Percentiles rank a stretch among this genome's conserved stretches.
Evolutionary conservation across 2,797 vertebrate genomes (phyloP).

Genomic region (Syncerus caffer): DNA sequence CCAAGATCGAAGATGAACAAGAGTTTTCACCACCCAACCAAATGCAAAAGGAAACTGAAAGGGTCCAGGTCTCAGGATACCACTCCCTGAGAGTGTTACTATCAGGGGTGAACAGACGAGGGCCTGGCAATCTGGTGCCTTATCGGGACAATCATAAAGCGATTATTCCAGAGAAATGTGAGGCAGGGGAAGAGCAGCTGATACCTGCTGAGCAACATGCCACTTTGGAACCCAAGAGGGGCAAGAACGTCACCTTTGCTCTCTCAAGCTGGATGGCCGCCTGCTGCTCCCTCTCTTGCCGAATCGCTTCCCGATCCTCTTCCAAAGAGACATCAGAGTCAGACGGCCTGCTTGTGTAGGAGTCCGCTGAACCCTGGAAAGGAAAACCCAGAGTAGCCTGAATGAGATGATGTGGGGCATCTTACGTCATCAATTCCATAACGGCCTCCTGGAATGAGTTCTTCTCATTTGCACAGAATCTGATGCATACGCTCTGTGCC

Average conservation of each 20-base stretch:
- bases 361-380: slow-evolving; percentile 97
- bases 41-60: background rate
- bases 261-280: slow-evolving; percentile 96
- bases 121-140: background rate
- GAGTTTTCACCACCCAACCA: background rate
- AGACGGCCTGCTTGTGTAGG: slow-evolving; percentile 98
- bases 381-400: slow-evolving; percentile 33
- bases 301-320: slow-evolving; percentile 96
- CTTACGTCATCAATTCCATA: background rate
- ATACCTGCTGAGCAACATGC: background rate
- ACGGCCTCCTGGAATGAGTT: background rate
- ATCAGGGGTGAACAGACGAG: background rate
- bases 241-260: slow-evolving; percentile 90
- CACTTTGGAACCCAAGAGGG: background rate
- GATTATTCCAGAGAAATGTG: background rate
- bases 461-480: background rate
- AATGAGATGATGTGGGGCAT: background rate
- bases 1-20: background rate
- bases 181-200: background rate
- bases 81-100: background rate
- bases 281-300: slow-evolving; percentile 96
- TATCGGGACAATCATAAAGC: background rate
- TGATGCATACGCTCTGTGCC: background rate
- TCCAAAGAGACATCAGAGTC: slow-evolving; percentile 99
- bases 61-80: background rate